Percentiles rank a stretch among this genome's conserved stretches.
phyloP scores from a whole-genome alignment of 2,888 invertebrate species.

The Synanthedon tipuliformis region DNA sequence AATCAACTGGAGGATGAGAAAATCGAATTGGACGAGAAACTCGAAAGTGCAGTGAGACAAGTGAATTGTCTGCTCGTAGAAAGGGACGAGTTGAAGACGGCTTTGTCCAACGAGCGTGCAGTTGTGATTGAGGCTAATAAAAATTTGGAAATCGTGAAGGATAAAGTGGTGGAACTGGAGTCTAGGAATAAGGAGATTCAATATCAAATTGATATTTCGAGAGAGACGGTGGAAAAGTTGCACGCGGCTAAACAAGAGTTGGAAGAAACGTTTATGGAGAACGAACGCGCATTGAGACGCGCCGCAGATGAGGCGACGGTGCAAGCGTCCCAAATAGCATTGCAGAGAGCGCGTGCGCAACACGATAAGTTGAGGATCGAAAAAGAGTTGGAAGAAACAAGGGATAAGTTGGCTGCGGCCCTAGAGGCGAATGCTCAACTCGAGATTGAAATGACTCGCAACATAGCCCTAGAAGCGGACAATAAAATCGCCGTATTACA shows the following conservation, averaged over 20 bases:
- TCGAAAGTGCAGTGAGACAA: constrained; percentile 39
- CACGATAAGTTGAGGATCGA: constrained; percentile 78
- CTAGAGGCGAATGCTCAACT: constrained; percentile 43
- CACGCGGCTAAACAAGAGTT: constrained; percentile 49
- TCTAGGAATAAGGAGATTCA: constrained; percentile 38
- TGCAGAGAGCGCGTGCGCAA: constrained; percentile 79
- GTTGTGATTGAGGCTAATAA: constrained; percentile 31
- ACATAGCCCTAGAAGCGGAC: constrained; percentile 37
- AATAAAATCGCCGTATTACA: constrained; percentile 37
- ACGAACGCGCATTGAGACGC: constrained; percentile 70
- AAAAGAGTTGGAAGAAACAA: constrained; percentile 70
- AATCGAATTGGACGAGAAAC: constrained; percentile 53
- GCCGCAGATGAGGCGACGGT: constrained; percentile 79
- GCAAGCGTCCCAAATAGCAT: constrained; percentile 78
- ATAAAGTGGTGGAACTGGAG: constrained; percentile 28
- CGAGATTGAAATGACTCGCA: constrained; percentile 57
- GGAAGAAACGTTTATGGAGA: constrained; percentile 51
- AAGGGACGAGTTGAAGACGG: constrained; percentile 33
- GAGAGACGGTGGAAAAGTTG: constrained; percentile 34
- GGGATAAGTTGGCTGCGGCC: constrained; percentile 48
- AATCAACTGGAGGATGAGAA: constrained; percentile 42
- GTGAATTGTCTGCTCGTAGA: constrained; percentile 35
- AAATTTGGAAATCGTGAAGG: constrained; percentile 29
- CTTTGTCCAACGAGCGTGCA: constrained; percentile 25
- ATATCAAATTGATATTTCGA: constrained; percentile 31